Percentiles rank a stretch among this genome's conserved stretches.
These are phyloP conservation scores for Sebastes melanostomus DNA, from an alignment of 2,797 vertebrate species.

Conservation along the genomic window DNA sequence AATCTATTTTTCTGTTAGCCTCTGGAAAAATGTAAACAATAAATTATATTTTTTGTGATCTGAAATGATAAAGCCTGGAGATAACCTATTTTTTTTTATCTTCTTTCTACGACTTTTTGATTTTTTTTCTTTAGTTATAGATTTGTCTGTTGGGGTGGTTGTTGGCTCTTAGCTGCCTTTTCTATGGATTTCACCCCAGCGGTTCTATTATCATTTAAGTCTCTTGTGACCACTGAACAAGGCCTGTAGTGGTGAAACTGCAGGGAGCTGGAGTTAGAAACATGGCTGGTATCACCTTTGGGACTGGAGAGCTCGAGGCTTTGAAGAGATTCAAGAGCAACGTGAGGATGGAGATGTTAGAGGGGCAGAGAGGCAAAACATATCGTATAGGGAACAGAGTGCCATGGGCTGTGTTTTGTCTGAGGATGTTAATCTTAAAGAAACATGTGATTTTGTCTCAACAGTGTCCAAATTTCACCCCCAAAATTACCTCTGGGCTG, in stretches of 20 bases:
- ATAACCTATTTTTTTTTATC: background rate
- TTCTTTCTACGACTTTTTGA: background rate
- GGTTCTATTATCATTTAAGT: constrained; percentile 5
- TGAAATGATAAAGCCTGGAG: constrained; percentile 9
- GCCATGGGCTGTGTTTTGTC: background rate
- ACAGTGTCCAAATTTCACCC: background rate
- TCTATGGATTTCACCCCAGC: background rate
- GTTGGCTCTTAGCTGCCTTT: background rate
- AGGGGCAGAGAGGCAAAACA: background rate
- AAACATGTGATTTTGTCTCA: background rate
- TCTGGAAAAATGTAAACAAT: background rate
- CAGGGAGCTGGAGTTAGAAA: background rate
- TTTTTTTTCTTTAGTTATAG: background rate
- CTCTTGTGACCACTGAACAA: constrained; percentile 21
- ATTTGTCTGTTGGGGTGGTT: constrained; percentile 3
- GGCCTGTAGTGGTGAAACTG: constrained; percentile 21
- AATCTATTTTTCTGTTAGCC: background rate
- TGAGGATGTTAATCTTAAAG: background rate
- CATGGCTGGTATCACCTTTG: constrained; percentile 15
- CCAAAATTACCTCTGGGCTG: background rate
- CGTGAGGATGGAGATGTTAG: background rate
- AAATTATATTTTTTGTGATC: background rate
- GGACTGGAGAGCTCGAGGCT: constrained; percentile 23
- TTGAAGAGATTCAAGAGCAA: constrained; percentile 15
- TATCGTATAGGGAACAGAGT: too few relatives aligned